Base-by-base conservation (phyloP, 92 coral and sea anemone species). In the Palythoa caribaeorum region DNA sequence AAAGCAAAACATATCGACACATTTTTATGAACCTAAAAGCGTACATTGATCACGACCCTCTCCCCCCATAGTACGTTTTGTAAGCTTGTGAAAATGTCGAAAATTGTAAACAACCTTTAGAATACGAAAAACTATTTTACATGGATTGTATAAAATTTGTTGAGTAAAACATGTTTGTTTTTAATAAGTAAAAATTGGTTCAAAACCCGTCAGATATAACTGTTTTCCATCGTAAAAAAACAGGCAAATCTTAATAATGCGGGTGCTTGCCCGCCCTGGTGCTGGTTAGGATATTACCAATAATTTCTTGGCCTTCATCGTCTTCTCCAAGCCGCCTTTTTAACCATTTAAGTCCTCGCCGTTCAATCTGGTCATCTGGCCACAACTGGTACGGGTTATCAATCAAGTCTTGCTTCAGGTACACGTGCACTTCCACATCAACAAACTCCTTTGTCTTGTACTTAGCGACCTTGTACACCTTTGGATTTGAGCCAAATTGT, bases 401-500 rank as follows among this genome's bases (percentile, higher is more conserved):
- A 48, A 76, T 76, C 60, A 76, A 48, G 14, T 28, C 44, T 48
- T 76, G 80, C 80, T 76, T 76, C 65, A 76, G 8, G 15, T 76
- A 76, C 38, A 76, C 65, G 10, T 76, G 65, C 0, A 76, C 80
- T 10, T 38, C 35, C 19, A 76, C 21, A 52, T 76, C 80, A 5
- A 76, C 80, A 44, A 76, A 76, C 80, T 76, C 80, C 50, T 76
- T 76, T 6, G 80, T 76, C 80, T 76, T 76, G 47, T 76, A 76
- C 14, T 76, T 76, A 1, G 80, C 40, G 2, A 63, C 50, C 65
- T 76, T 51, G 20, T 76, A 76, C 2, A 76, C 80, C 35, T 28
- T 54, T 36, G 80, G 80, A 7, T 52, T 28, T 9, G 57, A 28
- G 8, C 80, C 65, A 17, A 76, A 62, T 35, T 52, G 80, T 9